phyloP scores from a whole-genome alignment of 2,797 vertebrate species.

The Ceryle rudis region DNA sequence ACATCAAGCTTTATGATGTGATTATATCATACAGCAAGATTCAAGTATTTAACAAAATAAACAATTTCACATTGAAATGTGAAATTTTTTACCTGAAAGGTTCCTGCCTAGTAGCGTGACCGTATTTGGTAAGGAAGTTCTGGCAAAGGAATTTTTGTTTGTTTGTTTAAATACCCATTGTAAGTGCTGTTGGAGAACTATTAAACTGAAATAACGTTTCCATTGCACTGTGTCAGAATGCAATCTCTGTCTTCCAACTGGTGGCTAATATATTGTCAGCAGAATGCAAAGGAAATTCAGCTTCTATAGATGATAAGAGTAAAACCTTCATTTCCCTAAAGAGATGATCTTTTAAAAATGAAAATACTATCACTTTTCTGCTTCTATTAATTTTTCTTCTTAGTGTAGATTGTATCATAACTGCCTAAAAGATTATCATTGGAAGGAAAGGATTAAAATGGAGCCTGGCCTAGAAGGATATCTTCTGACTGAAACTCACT shows the following conservation, averaged over 20 bases:
- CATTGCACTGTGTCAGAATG: not conserved
- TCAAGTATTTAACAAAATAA: not conserved
- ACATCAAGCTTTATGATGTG: not conserved
- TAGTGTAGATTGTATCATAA: not conserved
- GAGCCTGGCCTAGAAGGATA: not conserved
- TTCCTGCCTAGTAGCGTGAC: not conserved
- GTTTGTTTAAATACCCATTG: not conserved
- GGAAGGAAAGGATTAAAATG: not conserved
- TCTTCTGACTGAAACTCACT: not conserved
- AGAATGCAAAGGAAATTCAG: not conserved
- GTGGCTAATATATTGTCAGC: not conserved
- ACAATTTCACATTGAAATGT: too few relatives aligned
- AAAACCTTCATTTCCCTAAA: not conserved
- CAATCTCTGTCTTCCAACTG: not conserved
- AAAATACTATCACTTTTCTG: not conserved
- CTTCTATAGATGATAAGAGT: not conserved
- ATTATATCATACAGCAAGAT: not conserved
- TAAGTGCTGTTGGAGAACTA: not conserved
- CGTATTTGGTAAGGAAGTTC: not conserved
- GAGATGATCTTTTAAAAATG: not conserved
- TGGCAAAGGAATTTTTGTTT: not conserved
- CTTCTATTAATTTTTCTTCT: not conserved
- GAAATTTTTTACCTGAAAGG: too few relatives aligned
- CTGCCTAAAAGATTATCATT: not conserved
- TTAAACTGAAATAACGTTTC: not conserved